Conservation (phyloP, 2,888 invertebrate species). For the Chorisops tibialis region DNA sequence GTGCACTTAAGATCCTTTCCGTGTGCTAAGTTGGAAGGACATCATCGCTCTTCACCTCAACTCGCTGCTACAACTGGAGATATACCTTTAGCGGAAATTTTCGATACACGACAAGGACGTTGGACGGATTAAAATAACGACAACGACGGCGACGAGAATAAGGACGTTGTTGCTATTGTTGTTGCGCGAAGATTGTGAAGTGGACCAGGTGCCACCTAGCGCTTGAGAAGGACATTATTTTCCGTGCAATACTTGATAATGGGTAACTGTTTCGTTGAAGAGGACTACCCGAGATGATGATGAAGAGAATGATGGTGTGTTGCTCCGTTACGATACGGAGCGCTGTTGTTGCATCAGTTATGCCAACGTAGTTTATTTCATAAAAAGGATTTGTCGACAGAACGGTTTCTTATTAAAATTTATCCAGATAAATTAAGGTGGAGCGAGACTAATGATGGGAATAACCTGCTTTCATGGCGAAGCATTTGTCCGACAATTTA, state of each 20-base stretch:
- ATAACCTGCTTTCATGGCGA: too few relatives aligned
- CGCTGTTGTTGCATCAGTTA: too few relatives aligned
- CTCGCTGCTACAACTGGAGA: too few relatives aligned
- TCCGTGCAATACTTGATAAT: slow-evolving; percentile 1
- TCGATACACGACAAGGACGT: not conserved
- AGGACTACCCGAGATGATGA: not conserved
- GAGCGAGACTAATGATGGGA: too few relatives aligned
- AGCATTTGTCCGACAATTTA: too few relatives aligned
- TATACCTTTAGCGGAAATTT: too few relatives aligned
- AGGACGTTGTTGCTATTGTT: not conserved
- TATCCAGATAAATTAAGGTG: too few relatives aligned
- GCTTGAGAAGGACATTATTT: slow-evolving; percentile 7
- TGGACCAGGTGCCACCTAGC: slow-evolving; percentile 12
- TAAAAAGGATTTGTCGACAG: too few relatives aligned
- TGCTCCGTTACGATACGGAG: not conserved
- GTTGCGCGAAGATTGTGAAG: not conserved
- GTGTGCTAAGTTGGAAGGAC: too few relatives aligned
- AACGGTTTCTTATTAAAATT: too few relatives aligned
- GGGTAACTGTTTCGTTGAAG: slow-evolving; percentile 14
- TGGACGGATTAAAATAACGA: not conserved
- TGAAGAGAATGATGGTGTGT: slow-evolving; percentile 10
- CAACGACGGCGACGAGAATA: not conserved
- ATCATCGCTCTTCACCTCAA: too few relatives aligned
- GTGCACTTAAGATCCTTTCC: slow-evolving; percentile 5
- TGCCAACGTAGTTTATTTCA: too few relatives aligned